Base-by-base conservation (phyloP, 2,888 invertebrate species). In the Leptothorax acervorum region DNA sequence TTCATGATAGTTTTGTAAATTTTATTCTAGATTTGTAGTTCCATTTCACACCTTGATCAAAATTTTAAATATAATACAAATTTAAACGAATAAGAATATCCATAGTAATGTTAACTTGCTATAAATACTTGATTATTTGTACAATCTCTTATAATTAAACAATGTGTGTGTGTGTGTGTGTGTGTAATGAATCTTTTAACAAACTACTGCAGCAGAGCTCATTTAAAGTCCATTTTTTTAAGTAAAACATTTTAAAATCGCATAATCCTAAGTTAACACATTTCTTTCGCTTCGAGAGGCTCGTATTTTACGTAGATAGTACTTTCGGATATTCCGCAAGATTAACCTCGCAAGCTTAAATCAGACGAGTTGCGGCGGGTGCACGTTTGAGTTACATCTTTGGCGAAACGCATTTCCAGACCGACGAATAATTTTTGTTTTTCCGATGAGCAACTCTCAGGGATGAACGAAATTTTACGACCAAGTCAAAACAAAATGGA, bases 331-430 rank as follows among this genome's bases (percentile, higher is more conserved):
- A 85, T 88, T 88, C 85, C 88, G 48, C 70, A 84, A 88, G 90
- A 90, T 90, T 90, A 90, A 90, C 87, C 84, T 70, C 76, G 82
- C 81, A 45, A 83, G 85, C 73, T 87, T 86, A 88, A 87, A 90
- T 88, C 86, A 81, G 74, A 71, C 71, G 68, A 82, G 79, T 75
- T 81, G 57, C 55, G 57, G 66, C 42, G 63, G 62, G 62, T 74
- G 74, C 66, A 51, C 65, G 74, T 66, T 65, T 70, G 74, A 85
- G 51, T 83, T 85, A 81, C 71, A 84, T 79, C 70, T 81, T 65
- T 75, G 53, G 60, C 60, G 28, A 71, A 83, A 60, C 65, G 81
- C 74, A 55, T 73, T 82, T 79, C 71, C 60, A 60, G 71, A 62
- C 35, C 71, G 73, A 2, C 79, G 71, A 81, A 60, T 81, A 81